Conservation (phyloP, 2,113 vertebrate genomes). For the Eubucco bourcierii region DNA sequence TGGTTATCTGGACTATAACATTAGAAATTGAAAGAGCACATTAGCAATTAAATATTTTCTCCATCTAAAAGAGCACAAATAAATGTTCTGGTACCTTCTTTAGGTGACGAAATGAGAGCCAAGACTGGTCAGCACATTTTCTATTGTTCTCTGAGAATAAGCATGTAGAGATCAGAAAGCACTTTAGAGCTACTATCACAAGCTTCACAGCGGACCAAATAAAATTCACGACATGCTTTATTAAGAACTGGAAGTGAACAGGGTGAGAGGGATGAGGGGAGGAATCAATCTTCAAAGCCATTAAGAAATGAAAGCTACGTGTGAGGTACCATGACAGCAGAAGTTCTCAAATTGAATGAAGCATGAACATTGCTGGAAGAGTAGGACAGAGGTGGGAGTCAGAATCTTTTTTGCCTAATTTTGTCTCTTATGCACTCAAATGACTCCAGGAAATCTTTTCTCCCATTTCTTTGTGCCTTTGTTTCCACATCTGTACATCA, state of each 20-base stretch:
- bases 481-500: constrained; percentile 6
- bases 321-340: neutral
- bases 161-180: neutral
- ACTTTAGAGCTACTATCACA: neutral
- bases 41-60: neutral
- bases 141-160: neutral
- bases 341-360: constrained; percentile 38
- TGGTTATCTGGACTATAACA: neutral
- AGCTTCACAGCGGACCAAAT: neutral
- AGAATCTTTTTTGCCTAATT: constrained; percentile 41
- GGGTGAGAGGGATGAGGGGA: fast-evolving
- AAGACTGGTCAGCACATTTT: neutral
- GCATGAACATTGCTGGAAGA: constrained; percentile 17
- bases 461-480: neutral
- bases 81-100: neutral
- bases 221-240: neutral
- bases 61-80: neutral
- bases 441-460: constrained; percentile 24
- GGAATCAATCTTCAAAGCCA: neutral
- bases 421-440: constrained; percentile 30
- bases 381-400: constrained; percentile 34
- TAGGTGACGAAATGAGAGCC: neutral
- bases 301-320: constrained; percentile 34
- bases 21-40: neutral
- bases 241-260: neutral